A percentile compares a stretch with the other conserved stretches of the same genome.
Evolutionary conservation across 1,140 invertebrate species (phyloP).

Genomic region (Paralvinella palmiformis): DNA sequence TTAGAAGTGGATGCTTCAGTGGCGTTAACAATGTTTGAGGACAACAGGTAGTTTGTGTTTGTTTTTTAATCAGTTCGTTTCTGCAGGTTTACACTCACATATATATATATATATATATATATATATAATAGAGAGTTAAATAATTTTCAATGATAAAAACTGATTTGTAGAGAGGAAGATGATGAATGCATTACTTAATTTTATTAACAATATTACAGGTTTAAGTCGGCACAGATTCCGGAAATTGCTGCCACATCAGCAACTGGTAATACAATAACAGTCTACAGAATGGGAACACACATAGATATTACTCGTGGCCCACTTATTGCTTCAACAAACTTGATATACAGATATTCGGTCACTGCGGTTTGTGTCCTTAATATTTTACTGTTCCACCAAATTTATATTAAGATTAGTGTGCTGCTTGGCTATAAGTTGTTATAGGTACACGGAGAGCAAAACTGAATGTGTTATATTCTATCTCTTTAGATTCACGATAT

Average conservation of each 20-base stretch:
- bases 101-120: background rate
- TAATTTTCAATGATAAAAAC: background rate
- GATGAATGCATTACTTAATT: background rate
- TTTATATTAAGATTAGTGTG: background rate
- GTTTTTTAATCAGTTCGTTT: constrained; percentile 3
- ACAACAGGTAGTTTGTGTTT: constrained; percentile 71
- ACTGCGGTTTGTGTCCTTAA: constrained; percentile 54
- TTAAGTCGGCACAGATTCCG: constrained; percentile 78
- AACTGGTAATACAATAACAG: constrained; percentile 55
- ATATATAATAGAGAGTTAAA: background rate
- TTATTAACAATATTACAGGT: constrained; percentile 37
- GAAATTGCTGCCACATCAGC: constrained; percentile 58
- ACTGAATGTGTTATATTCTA: background rate
- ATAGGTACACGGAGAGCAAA: background rate
- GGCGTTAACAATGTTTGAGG: constrained; percentile 76
- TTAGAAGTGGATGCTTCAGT: constrained; percentile 65
- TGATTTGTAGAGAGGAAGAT: background rate
- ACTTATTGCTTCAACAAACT: constrained; percentile 69
- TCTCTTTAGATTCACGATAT: constrained; percentile 60
- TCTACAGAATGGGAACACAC: constrained; percentile 78
- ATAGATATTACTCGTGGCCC: constrained; percentile 89
- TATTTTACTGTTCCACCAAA: background rate
- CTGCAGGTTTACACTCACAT: background rate
- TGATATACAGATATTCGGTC: constrained; percentile 69
- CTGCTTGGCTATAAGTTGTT: background rate